Evolutionary conservation across 2,888 invertebrate species (phyloP), one percentile per base, ranked within the genome.

Genomic region (Apotomis betuletana): DNA sequence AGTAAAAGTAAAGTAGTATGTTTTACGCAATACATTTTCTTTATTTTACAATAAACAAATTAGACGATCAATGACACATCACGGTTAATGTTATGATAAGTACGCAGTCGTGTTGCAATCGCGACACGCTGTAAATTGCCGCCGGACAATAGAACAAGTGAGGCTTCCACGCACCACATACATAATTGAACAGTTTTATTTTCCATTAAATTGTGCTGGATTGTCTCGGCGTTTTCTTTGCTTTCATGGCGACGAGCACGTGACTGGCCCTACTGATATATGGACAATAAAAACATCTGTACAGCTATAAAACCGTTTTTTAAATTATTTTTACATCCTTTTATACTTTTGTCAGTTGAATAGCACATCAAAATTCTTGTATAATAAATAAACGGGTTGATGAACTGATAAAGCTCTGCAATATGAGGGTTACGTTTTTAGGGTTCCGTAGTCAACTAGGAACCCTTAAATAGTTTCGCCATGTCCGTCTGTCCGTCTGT

Each of bases 121-220:
- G 75, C 79, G 78, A 78, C 76, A 79, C 69, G 67, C 69, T 74
- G 77, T 77, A 78, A 75, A 73, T 75, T 69, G 72, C 74, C 67
- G 69, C 44, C 75, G 78, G 79, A 83, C 81, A 82, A 85, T 78
- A 79, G 79, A 73, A 65, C 63, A 68, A 75, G 63, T 67, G 74
- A 70, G 71, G 75, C 74, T 69, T 73, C 74, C 70, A 70, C 74
- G 76, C 79, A 77, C 76, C 76, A 82, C 81, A 87, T 88, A 83
- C 83, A 89, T 88, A 84, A 88, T 87, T 86, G 77, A 87, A 84
- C 82, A 87, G 87, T 87, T 86, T 85, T 84, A 83, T 85, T 82
- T 82, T 79, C 80, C 80, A 83, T 84, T 85, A 80, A 78, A 72
- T 75, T 69, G 76, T 76, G 67, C 74, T 76, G 70, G 77, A 80